Conservation (phyloP, 2,113 vertebrate genomes). For the Erpornis zantholeuca region DNA sequence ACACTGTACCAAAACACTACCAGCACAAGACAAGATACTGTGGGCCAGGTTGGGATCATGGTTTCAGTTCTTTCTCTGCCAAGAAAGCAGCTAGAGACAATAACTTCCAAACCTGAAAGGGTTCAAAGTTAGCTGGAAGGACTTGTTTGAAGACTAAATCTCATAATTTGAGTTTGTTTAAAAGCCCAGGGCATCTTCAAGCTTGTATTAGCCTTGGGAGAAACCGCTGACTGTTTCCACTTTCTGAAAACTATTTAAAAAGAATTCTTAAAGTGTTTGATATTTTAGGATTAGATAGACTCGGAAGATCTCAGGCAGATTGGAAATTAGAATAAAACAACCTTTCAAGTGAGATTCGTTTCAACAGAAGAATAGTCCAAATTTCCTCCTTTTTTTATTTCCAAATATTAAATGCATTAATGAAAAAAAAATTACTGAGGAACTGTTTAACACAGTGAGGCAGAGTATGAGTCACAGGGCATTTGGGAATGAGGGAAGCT, state of each 20-base stretch:
- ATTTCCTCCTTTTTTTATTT: neutral
- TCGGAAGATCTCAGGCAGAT: neutral
- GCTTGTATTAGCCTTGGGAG: neutral
- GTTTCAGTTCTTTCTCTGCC: neutral
- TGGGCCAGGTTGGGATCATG: neutral
- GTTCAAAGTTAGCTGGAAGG: neutral
- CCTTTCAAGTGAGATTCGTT: neutral
- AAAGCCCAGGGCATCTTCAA: neutral
- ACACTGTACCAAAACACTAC: neutral
- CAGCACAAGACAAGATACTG: neutral
- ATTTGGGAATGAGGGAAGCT: neutral
- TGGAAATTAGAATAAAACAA: neutral
- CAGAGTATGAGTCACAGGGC: neutral
- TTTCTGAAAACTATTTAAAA: neutral
- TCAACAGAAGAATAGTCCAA: neutral
- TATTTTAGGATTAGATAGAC: conserved; percentile 7
- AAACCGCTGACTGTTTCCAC: neutral
- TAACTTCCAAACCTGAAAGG: neutral
- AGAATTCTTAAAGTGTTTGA: neutral
- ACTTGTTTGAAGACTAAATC: neutral
- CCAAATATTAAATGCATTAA: neutral
- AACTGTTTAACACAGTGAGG: neutral
- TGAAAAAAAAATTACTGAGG: neutral
- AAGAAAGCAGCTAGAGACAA: neutral
- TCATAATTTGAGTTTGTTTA: neutral